phyloP scores from a whole-genome alignment of 2,797 vertebrate genomes.

The Yasuhikotakia modesta region DNA sequence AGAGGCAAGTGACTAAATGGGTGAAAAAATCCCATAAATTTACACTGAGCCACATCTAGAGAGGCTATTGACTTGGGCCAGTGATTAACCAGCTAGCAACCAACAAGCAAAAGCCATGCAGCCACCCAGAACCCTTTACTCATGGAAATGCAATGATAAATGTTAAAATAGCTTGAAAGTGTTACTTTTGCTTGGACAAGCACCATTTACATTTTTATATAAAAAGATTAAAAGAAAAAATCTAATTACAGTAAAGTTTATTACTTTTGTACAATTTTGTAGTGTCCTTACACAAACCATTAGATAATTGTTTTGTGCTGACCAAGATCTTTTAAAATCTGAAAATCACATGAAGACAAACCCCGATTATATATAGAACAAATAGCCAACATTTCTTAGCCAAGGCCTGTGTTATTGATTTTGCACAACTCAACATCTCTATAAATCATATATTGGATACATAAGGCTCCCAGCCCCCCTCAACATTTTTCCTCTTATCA shows the following conservation, averaged over 20 bases:
- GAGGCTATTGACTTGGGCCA: too few relatives aligned
- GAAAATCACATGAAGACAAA: conserved; percentile 1
- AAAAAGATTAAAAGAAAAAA: too few relatives aligned
- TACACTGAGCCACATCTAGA: too few relatives aligned
- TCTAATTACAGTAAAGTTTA: too few relatives aligned
- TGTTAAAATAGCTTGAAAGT: too few relatives aligned
- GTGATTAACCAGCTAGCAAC: too few relatives aligned
- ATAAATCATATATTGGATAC: conserved; percentile 14
- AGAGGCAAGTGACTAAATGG: neutral
- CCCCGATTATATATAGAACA: neutral
- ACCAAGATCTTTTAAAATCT: neutral
- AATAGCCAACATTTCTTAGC: conserved; percentile 8
- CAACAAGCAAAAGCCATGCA: too few relatives aligned
- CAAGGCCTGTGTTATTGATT: conserved; percentile 20
- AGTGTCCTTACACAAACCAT: neutral
- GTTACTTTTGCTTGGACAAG: too few relatives aligned
- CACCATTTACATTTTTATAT: too few relatives aligned
- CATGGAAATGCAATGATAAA: too few relatives aligned
- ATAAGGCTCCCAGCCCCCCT: neutral
- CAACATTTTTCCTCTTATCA: neutral
- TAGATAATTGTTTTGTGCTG: neutral
- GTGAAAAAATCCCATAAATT: neutral
- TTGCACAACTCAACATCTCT: conserved; percentile 18
- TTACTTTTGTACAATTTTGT: too few relatives aligned
- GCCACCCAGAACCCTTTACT: too few relatives aligned